phyloP scores from a whole-genome alignment of 1,140 invertebrate genomes.

The Dolichoris vasculosae region DNA sequence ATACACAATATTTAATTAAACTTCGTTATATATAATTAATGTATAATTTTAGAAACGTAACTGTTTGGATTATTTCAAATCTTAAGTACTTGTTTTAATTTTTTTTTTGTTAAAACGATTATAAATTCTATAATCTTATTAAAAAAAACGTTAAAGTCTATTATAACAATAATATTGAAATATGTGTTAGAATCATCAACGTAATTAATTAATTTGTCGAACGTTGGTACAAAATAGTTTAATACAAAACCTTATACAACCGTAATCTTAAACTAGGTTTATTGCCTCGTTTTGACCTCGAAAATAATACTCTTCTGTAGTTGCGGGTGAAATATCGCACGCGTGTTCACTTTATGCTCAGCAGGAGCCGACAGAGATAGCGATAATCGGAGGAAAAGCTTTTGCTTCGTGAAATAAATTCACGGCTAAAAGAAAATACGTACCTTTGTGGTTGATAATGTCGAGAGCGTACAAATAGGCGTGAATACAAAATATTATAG shows the following conservation, averaged over 20 bases:
- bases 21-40: no score
- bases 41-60: no score
- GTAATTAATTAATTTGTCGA: not conserved
- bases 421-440: not conserved
- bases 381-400: not conserved
- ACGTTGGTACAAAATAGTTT: not conserved
- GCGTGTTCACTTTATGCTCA: not conserved
- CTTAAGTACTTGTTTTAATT: no score
- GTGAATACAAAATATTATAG: not conserved
- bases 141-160: not conserved
- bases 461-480: not conserved
- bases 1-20: no score
- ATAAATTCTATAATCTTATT: no score
- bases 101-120: no score
- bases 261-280: slow-evolving; percentile 1
- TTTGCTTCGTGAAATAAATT: slow-evolving; percentile 10
- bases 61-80: no score
- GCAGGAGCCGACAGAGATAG: not conserved
- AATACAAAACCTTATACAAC: not conserved
- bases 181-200: not conserved
- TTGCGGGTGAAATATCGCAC: not conserved
- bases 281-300: not conserved
- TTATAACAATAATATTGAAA: not conserved
- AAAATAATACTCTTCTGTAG: not conserved
- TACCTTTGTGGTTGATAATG: not conserved